Conservation (phyloP, 2,113 vertebrate species). For the Pardalotus punctatus region DNA sequence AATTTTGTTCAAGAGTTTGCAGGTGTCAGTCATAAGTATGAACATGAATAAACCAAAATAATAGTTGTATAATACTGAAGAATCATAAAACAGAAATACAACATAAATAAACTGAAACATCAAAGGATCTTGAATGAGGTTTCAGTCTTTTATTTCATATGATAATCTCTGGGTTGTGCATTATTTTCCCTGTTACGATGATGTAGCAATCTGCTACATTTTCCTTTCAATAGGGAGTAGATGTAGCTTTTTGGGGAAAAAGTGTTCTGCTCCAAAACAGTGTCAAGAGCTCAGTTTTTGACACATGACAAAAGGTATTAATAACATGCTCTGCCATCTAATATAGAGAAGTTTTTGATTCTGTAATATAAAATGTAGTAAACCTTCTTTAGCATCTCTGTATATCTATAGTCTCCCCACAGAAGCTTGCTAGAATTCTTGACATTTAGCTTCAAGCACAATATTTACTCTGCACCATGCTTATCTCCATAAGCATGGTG, state of each 20-base stretch:
- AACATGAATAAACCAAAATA: slow-evolving; percentile 24
- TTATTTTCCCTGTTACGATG: not conserved
- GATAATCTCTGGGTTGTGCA: not conserved
- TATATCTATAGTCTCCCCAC: not conserved
- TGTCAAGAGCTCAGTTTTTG: not conserved
- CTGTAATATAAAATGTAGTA: not conserved
- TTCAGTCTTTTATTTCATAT: not conserved
- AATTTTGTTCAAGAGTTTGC: slow-evolving; percentile 28
- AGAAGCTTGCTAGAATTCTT: not conserved
- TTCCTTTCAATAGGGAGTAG: not conserved
- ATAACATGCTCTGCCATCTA: not conserved
- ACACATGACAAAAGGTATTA: not conserved
- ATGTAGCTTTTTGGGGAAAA: not conserved
- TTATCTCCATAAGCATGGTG: not conserved
- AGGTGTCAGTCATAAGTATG: slow-evolving; percentile 21
- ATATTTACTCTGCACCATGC: not conserved
- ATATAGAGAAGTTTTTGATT: not conserved
- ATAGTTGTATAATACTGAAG: not conserved
- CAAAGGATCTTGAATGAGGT: not conserved
- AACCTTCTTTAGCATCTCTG: not conserved
- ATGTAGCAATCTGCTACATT: not conserved
- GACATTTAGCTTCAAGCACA: not conserved
- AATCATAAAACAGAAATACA: not conserved
- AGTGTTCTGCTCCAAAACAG: not conserved
- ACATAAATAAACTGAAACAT: slow-evolving; percentile 15